Percentiles rank a stretch among this genome's conserved stretches.
Conservation (phyloP, 2,113 vertebrate species). For the Passer montanus region DNA sequence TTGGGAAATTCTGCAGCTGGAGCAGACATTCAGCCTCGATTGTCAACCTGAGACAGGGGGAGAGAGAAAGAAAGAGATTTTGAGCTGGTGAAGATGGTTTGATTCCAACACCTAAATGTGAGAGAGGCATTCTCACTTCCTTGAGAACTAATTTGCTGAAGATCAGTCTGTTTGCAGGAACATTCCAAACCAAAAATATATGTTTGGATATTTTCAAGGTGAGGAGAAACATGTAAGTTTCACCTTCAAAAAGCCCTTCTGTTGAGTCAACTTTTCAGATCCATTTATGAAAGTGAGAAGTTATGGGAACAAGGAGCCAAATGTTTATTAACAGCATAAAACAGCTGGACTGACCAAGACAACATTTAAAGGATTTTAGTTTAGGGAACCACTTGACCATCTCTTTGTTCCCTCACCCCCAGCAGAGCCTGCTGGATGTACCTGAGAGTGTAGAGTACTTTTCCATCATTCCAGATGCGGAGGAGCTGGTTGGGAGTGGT, state of each 20-base stretch:
- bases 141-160: slow-evolving; percentile 13
- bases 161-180: slow-evolving; percentile 27
- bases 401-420: background rate
- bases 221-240: background rate
- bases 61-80: slow-evolving; percentile 36
- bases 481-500: slow-evolving; percentile 79
- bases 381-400: background rate
- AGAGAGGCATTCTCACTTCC: slow-evolving; percentile 11
- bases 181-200: slow-evolving; percentile 28
- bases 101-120: background rate
- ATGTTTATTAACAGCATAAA: background rate
- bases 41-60: slow-evolving; percentile 81
- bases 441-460: slow-evolving; percentile 80
- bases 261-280: background rate
- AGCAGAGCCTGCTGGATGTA: slow-evolving; percentile 15
- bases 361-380: background rate
- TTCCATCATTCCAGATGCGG: slow-evolving; percentile 79
- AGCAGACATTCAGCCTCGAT: slow-evolving; percentile 94
- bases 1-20: slow-evolving; percentile 94
- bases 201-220: slow-evolving; percentile 20
- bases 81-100: background rate
- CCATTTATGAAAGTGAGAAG: background rate
- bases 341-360: background rate
- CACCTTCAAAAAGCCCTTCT: background rate
- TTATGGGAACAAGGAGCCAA: background rate